Base-by-base conservation (phyloP, 2,113 vertebrate genomes). In the Zeus faber region DNA sequence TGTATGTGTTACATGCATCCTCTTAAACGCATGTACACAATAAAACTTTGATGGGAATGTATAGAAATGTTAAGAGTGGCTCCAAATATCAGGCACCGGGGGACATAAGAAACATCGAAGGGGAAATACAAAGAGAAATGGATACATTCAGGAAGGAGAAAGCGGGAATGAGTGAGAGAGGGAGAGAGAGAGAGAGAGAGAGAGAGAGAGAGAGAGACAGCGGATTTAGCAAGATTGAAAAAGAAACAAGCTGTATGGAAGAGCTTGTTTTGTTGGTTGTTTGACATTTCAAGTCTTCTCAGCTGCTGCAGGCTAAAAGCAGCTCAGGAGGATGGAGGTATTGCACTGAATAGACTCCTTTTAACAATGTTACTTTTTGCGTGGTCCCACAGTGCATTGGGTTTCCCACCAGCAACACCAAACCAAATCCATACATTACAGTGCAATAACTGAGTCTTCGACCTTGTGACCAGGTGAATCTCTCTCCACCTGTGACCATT, bases 201-300 rank as follows among this genome's bases (percentile, higher is more conserved):
- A 22, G 6, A 57, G 33, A 55, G 21, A 6, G 6, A 46, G 5
- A 51, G 46, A 41, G 25, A 14, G 24, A 46, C 37, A 41, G 8
- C 41, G 63, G 54, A 59, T 54, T 48, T 33, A 41, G 67, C 43
- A 50, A 43, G 64, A 70, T 40, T 40, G 61, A 49, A 33, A 29
- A 49, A 21, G 24, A 64, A 37, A 37, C 11, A 35, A 35, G n/a
- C n/a, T n/a, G 33, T 14, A 37, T 37, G 4, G 33, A 58, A 74
- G 26, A 65, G 41, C 74, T 4, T 59, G 66, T 65, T 76, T 68
- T 60, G 44, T 40, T 55, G 54, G 51, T n/a, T 41, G 54, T 69
- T 58, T 66, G 63, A 66, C 53, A 54, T 37, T 63, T 40, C 48
- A 47, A 62, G 45, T 58, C 39, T 43, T 67, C 62, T 78, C 41